Evolutionary conservation across 2,888 invertebrate genomes (phyloP), one percentile per base, ranked within the genome.

Genomic region (Drosophila fulvimacula): DNA sequence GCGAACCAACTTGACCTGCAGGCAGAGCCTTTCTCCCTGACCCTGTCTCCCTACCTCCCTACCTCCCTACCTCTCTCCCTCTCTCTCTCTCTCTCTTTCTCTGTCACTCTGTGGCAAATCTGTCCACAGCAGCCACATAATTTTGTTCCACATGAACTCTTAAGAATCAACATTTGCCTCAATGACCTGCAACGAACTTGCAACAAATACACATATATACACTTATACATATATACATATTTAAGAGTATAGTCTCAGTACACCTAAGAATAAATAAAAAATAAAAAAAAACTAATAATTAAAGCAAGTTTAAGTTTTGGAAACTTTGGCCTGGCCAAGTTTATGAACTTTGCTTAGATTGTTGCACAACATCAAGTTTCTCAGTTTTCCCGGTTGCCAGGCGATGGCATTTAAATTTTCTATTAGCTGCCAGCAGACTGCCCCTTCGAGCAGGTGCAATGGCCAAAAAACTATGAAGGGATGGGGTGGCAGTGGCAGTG

Each of bases 101-200:
- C n/a, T 3, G n/a, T n/a, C 21, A 9, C 27, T 15, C 44, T 24
- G 11, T n/a, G 17, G 17, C 13, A 36, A 52, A 27, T 34, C 61
- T 65, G 79, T 15, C 58, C 60, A 55, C 48, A 73, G 41, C 65
- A 65, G 60, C 66, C 67, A 73, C 75, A 87, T 75, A 69, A 83
- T 87, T 83, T 87, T 56, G 53, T 89, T 89, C 67, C 81, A 83
- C 73, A 72, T 78, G 83, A 83, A 87, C 79, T 89, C 65, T 69
- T 69, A 30, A 42, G 55, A 65, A 81, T 70, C 66, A 81, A 73
- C 79, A 66, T 75, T 81, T 78, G 88, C 89, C 85, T 81, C 70
- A 66, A 75, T 89, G 89, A 89, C 88, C 83, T 24, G 52, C 46
- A 58, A 64, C 48, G 34, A 59, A 69, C 52, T 81, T 53, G 38